These are phyloP conservation scores for Protonemura montana DNA, from an alignment of 2,888 invertebrate genomes.

Conservation along the genomic window DNA sequence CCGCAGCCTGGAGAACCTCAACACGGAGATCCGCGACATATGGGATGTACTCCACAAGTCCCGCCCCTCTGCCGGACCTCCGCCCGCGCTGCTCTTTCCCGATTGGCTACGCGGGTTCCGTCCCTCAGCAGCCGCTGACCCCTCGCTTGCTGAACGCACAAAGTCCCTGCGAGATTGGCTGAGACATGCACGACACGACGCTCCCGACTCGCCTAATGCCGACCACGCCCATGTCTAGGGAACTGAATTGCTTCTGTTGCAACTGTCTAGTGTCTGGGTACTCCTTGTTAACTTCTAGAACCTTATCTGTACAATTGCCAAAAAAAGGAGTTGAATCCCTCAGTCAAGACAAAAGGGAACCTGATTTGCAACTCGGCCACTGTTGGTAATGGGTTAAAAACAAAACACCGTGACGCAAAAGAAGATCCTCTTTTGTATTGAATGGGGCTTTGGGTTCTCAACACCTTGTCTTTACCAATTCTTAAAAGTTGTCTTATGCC, in stretches of 20 bases:
- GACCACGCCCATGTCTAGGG: slow-evolving; percentile 36
- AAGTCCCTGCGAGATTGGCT: slow-evolving; percentile 73
- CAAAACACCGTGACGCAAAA: no score
- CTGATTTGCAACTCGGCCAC: no score
- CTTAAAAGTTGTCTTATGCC: no score
- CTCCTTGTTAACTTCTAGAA: no score
- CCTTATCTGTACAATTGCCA: no score
- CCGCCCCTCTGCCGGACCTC: slow-evolving; percentile 57
- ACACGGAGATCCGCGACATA: slow-evolving; percentile 74
- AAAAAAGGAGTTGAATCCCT: no score
- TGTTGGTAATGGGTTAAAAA: no score
- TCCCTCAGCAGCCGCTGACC: slow-evolving; percentile 57
- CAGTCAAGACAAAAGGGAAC: no score
- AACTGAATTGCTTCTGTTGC: not conserved
- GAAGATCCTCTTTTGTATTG: no score
- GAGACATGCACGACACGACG: slow-evolving; percentile 60
- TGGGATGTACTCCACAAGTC: slow-evolving; percentile 72
- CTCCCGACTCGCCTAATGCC: slow-evolving; percentile 47
- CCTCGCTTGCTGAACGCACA: slow-evolving; percentile 68
- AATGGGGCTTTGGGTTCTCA: no score
- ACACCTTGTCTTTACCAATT: no score
- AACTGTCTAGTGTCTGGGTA: no score
- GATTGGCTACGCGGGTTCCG: slow-evolving; percentile 60
- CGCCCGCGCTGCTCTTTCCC: slow-evolving; percentile 63
- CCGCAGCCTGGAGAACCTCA: slow-evolving; percentile 73